Percentiles rank a stretch among this genome's conserved stretches.
These are phyloP conservation scores for Apus apus DNA, from an alignment of 2,113 vertebrate genomes.

Conservation along the genomic window DNA sequence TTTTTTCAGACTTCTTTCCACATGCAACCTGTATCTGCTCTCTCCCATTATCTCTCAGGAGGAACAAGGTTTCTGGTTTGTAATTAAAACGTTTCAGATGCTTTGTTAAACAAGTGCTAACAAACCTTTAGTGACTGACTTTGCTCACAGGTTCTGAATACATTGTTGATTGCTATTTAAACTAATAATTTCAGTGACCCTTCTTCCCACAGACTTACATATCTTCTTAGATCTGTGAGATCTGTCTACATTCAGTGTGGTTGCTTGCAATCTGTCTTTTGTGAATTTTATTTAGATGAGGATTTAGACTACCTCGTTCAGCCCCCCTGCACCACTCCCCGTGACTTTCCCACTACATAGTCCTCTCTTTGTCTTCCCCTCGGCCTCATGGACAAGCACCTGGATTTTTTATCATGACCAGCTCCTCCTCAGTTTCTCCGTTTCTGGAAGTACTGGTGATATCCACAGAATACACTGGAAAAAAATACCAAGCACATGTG, in stretches of 20 bases:
- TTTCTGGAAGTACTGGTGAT: not conserved
- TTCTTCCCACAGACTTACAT: not conserved
- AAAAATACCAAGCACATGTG: not conserved
- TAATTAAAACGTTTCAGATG: not conserved
- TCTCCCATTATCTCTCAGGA: not conserved
- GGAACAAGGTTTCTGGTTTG: not conserved
- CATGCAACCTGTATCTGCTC: not conserved
- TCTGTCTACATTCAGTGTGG: not conserved
- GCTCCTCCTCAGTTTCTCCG: not conserved
- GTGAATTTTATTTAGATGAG: not conserved
- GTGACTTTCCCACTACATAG: not conserved
- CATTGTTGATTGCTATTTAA: not conserved
- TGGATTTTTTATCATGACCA: not conserved
- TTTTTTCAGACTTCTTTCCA: not conserved
- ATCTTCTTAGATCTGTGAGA: not conserved
- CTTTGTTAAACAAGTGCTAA: not conserved
- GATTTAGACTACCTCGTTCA: not conserved
- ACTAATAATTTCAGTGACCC: not conserved
- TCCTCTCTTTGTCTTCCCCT: not conserved
- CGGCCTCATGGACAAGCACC: not conserved
- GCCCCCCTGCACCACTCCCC: too few species aligned
- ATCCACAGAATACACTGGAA: not conserved
- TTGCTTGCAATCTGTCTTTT: not conserved
- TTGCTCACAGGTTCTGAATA: not conserved
- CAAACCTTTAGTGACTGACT: not conserved